Evolutionary conservation across 2,888 invertebrate genomes (phyloP).

Genomic region (Eilema sororculum): DNA sequence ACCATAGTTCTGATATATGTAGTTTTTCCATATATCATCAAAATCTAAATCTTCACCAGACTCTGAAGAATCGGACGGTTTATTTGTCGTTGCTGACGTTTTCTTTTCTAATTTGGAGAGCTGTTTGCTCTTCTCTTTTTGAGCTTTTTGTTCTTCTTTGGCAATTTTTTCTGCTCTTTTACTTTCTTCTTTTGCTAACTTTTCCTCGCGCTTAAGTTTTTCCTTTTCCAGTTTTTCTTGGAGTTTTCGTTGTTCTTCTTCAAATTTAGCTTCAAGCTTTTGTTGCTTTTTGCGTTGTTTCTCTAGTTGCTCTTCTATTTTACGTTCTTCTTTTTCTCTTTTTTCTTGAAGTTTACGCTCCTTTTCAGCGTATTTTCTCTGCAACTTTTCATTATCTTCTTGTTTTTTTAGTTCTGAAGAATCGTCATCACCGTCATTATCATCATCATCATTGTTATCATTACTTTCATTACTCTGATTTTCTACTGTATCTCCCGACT

Average conservation of each 20-base stretch:
- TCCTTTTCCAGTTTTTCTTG: slow-evolving; percentile 53
- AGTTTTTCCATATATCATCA: slow-evolving; percentile 77
- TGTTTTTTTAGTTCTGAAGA: slow-evolving; percentile 39
- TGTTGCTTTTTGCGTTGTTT: slow-evolving; percentile 53
- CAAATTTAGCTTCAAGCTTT: slow-evolving; percentile 46
- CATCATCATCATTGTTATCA: slow-evolving; percentile 46
- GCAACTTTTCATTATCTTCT: slow-evolving; percentile 32
- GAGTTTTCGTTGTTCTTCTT: slow-evolving; percentile 52
- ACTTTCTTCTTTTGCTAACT: slow-evolving; percentile 50
- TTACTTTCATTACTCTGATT: slow-evolving; percentile 55
- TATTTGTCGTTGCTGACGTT: slow-evolving; percentile 46
- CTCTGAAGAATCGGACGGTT: slow-evolving; percentile 56
- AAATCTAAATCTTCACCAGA: slow-evolving; percentile 67
- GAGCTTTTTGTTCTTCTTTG: slow-evolving; percentile 47
- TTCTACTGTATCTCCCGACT: slow-evolving; percentile 62
- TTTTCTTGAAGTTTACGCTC: slow-evolving; percentile 60
- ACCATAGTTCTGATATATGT: slow-evolving; percentile 74
- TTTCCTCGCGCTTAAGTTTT: slow-evolving; percentile 60
- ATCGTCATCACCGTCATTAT: slow-evolving; percentile 38
- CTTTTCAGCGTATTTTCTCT: slow-evolving; percentile 45
- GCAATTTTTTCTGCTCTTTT: slow-evolving; percentile 60
- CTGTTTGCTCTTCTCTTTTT: slow-evolving; percentile 53
- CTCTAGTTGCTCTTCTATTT: slow-evolving; percentile 49
- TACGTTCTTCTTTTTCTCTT: slow-evolving; percentile 53
- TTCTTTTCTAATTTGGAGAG: slow-evolving; percentile 62